A percentile compares a stretch with the other conserved stretches of the same genome.
phyloP scores from a whole-genome alignment of 2,888 invertebrate species.

The Dione vanillae region DNA sequence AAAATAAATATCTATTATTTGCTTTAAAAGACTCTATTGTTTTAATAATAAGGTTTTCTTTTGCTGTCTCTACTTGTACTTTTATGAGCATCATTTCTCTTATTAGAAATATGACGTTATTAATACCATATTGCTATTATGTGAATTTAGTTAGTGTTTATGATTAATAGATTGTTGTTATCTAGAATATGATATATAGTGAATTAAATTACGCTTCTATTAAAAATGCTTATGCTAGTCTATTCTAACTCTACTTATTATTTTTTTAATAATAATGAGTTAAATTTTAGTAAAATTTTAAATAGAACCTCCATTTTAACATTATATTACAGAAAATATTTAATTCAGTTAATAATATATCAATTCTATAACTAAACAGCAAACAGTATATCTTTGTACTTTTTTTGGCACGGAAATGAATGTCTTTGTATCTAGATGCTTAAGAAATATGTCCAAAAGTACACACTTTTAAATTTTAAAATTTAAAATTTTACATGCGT shows the following conservation, averaged over 20 bases:
- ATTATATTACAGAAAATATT: too few species aligned
- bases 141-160: constrained; percentile 31
- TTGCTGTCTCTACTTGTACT: constrained; percentile 26
- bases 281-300: too few species aligned
- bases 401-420: too few species aligned
- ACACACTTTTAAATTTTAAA: too few species aligned
- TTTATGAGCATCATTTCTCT: constrained; percentile 30
- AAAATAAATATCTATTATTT: constrained; percentile 57
- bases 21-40: constrained; percentile 38
- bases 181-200: neutral
- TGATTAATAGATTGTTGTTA: constrained; percentile 29
- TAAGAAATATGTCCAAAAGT: too few species aligned
- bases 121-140: constrained; percentile 42
- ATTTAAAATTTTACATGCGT: too few species aligned
- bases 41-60: constrained; percentile 48
- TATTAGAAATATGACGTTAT: constrained; percentile 40
- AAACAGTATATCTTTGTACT: too few species aligned
- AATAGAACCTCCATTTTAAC: too few species aligned
- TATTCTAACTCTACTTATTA: neutral
- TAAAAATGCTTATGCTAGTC: neutral
- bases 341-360: too few species aligned
- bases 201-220: neutral
- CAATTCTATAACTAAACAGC: too few species aligned
- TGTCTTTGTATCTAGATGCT: too few species aligned
- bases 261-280: too few species aligned